A percentile compares a stretch with the other conserved stretches of the same genome.
Conservation (phyloP, 2,888 invertebrate species). For the Sesamia inferens region DNA sequence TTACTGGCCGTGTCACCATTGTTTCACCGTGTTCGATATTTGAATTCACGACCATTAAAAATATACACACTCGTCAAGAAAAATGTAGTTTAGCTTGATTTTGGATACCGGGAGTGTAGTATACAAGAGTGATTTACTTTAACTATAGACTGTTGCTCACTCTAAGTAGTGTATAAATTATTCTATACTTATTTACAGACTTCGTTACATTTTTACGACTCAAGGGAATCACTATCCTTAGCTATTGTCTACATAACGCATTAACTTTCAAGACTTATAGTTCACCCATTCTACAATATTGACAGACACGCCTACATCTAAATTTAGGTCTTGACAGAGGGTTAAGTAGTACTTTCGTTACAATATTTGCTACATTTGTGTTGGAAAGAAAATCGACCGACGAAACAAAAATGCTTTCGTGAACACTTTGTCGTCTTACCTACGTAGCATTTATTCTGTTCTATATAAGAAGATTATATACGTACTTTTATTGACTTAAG, state of each 20-base stretch:
- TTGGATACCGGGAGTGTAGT: background rate
- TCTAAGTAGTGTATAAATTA: background rate
- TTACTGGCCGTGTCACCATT: too few relatives aligned
- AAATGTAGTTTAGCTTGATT: too few relatives aligned
- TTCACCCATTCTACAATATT: constrained; percentile 2
- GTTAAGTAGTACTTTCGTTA: constrained; percentile 31
- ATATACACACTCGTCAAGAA: too few relatives aligned
- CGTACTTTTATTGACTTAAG: too few relatives aligned
- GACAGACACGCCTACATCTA: constrained; percentile 13
- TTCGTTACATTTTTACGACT: background rate
- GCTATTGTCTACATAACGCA: background rate
- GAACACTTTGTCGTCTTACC: constrained; percentile 29
- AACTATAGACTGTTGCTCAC: background rate
- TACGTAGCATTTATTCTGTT: constrained; percentile 7
- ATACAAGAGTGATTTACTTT: background rate
- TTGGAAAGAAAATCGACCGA: constrained; percentile 34
- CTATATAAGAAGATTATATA: too few relatives aligned
- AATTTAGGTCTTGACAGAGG: constrained; percentile 31
- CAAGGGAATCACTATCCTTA: background rate
- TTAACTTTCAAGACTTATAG: constrained; percentile 1
- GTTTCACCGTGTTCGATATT: too few relatives aligned
- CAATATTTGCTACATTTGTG: constrained; percentile 39
- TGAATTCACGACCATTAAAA: too few relatives aligned
- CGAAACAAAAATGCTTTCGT: constrained; percentile 21
- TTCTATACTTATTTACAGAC: background rate